Conservation (phyloP, 1,140 invertebrate genomes). For the Rhysida immarginata region DNA sequence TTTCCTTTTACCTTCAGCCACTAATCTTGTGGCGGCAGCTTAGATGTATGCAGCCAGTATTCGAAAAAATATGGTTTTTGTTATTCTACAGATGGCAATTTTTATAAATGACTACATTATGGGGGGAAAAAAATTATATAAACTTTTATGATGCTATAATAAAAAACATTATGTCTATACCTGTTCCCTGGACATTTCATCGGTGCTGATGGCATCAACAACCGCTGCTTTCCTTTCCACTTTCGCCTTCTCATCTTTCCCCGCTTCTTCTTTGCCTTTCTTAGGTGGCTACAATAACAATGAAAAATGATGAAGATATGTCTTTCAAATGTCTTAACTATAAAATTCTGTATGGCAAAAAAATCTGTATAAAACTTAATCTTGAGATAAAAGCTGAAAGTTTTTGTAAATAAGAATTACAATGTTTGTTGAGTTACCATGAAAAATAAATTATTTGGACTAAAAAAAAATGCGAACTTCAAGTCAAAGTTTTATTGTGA, state of each 20-base stretch:
- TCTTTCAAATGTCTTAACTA: too few relatives aligned
- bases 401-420: too few relatives aligned
- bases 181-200: slow-evolving; percentile 85
- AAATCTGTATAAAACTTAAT: too few relatives aligned
- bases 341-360: too few relatives aligned
- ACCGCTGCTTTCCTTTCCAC: slow-evolving; percentile 37
- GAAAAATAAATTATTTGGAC: too few relatives aligned
- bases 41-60: neutral
- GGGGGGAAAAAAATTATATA: neutral
- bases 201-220: slow-evolving; percentile 78
- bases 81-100: neutral
- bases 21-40: neutral
- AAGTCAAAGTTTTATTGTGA: too few relatives aligned
- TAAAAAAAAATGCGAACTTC: too few relatives aligned
- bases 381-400: too few relatives aligned
- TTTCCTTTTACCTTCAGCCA: neutral
- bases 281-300: slow-evolving; percentile 3
- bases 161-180: slow-evolving; percentile 15
- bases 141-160: neutral
- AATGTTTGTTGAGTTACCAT: too few relatives aligned
- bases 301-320: neutral
- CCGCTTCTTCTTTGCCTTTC: neutral
- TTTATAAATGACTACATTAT: neutral
- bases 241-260: neutral
- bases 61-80: too few relatives aligned